A percentile compares a stretch with the other conserved stretches of the same genome.
phyloP scores from a whole-genome alignment of 2,113 vertebrate species.

The Promerops cafer region DNA sequence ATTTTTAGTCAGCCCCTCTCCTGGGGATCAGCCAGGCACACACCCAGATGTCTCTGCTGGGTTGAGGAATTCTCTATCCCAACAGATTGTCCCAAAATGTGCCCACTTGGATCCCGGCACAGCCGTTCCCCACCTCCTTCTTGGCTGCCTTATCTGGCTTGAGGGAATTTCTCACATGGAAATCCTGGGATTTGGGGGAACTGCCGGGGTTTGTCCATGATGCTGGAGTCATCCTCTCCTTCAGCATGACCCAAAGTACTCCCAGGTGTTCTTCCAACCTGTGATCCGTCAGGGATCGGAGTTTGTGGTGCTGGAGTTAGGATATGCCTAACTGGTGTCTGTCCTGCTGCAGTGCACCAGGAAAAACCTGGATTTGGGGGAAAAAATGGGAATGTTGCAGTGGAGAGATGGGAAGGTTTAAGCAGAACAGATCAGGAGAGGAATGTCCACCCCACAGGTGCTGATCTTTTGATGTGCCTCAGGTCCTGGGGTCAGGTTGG shows the following conservation, averaged over 20 bases:
- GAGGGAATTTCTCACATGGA: background rate
- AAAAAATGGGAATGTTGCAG: background rate
- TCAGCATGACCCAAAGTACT: accelerated
- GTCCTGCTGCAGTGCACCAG: accelerated
- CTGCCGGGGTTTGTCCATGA: accelerated
- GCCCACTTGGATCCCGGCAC: background rate
- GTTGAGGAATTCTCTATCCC: background rate
- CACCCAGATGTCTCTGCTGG: background rate
- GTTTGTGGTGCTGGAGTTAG: background rate
- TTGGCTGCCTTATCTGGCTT: background rate
- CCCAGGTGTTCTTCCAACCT: background rate
- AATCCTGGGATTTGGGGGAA: background rate
- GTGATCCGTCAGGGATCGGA: accelerated
- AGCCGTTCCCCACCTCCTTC: background rate
- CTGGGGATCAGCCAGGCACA: background rate
- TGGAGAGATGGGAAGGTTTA: background rate
- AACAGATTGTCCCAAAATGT: background rate
- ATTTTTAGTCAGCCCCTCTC: background rate
- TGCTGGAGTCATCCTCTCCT: background rate
- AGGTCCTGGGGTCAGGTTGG: accelerated
- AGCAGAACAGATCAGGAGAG: background rate
- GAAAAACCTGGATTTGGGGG: background rate
- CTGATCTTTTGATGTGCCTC: too few species aligned
- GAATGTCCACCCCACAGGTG: background rate
- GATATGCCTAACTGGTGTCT: background rate